phyloP scores from a whole-genome alignment of 2,113 vertebrate species.

The Pseudorasbora parva region DNA sequence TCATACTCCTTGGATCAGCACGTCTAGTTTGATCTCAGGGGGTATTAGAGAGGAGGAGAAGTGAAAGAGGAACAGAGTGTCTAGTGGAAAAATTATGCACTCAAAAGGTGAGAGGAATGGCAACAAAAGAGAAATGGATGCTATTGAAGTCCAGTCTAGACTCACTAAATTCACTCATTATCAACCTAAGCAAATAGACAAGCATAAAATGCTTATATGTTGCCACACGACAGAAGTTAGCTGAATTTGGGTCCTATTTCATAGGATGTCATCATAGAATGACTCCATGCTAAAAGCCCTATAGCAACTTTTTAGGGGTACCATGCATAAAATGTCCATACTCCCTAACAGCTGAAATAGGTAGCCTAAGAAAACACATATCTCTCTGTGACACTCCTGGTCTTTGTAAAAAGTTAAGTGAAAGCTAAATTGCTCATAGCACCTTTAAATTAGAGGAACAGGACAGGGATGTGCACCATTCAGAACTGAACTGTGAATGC shows the following conservation, averaged over 20 bases:
- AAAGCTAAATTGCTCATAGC: not conserved
- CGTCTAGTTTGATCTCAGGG: conserved; percentile 35
- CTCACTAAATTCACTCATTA: not conserved
- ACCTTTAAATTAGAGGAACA: not conserved
- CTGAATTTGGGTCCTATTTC: not conserved
- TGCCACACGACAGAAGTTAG: not conserved
- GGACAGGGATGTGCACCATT: not conserved
- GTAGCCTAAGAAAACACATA: conserved; percentile 2
- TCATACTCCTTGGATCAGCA: conserved; percentile 48
- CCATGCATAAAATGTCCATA: not conserved
- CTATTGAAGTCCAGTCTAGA: not conserved
- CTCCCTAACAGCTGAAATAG: not conserved
- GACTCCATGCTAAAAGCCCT: not conserved
- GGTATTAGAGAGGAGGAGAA: not conserved
- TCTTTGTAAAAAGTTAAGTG: not conserved
- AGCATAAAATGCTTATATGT: not conserved
- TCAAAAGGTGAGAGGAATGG: conserved; percentile 12
- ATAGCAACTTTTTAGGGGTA: not conserved
- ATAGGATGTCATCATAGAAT: conserved; percentile 5
- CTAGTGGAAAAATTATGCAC: conserved; percentile 13
- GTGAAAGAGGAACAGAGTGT: not conserved
- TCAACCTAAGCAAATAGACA: not conserved
- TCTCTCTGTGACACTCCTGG: not conserved
- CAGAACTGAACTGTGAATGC: not conserved
- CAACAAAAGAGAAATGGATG: not conserved